These are phyloP conservation scores for Chaenocephalus aceratus DNA, from an alignment of 2,113 vertebrate species.

Conservation along the genomic window DNA sequence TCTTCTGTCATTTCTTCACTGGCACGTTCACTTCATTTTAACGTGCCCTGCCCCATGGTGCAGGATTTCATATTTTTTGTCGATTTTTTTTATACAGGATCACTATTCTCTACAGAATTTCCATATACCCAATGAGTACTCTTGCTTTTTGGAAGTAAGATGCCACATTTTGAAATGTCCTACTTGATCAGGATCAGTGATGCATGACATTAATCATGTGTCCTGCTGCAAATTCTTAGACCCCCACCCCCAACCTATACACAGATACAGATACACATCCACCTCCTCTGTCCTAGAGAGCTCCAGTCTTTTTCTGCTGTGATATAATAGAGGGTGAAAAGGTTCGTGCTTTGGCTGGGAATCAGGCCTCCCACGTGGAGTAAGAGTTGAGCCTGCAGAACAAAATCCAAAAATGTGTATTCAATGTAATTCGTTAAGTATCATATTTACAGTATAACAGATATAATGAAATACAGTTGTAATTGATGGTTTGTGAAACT, in stretches of 20 bases:
- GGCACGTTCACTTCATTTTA: background rate
- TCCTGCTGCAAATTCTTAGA: conserved; percentile 24
- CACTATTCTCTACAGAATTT: conserved; percentile 15
- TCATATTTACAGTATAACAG: background rate
- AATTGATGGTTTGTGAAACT: background rate
- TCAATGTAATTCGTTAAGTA: background rate
- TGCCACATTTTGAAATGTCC: background rate
- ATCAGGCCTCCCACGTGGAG: conserved; percentile 11
- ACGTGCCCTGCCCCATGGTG: conserved; percentile 14
- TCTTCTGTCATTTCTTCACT: background rate
- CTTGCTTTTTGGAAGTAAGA: background rate
- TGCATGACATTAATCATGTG: background rate
- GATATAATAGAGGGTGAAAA: background rate
- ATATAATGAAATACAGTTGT: background rate
- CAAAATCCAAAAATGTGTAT: background rate
- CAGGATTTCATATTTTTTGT: conserved; percentile 40
- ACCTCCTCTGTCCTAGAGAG: background rate
- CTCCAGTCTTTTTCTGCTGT: background rate
- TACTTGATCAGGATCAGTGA: background rate
- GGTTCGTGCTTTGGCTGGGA: conserved; percentile 5
- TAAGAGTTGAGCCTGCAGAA: background rate
- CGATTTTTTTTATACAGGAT: background rate
- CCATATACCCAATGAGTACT: background rate
- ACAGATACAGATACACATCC: background rate
- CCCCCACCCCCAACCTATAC: background rate